These are phyloP conservation scores for Cottoperca gobio DNA, from an alignment of 2,797 vertebrate genomes.

Conservation along the genomic window DNA sequence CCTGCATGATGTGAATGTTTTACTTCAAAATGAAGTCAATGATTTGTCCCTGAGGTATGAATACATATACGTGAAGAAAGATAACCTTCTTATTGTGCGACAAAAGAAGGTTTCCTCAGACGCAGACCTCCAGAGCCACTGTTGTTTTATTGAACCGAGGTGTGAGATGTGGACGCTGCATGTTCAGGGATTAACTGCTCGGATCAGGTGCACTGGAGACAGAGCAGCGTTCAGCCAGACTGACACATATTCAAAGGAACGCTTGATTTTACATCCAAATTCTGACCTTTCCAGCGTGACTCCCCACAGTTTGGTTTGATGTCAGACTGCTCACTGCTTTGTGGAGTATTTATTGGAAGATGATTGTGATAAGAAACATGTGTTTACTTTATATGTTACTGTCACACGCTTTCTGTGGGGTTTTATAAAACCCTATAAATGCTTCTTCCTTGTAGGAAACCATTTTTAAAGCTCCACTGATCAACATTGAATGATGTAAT, in stretches of 20 bases:
- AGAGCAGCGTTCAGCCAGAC: neutral
- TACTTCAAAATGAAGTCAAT: too few relatives aligned
- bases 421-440: too few relatives aligned
- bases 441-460: too few relatives aligned
- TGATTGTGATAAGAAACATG: neutral
- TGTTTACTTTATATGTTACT: too few relatives aligned
- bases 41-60: neutral
- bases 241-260: neutral
- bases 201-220: slow-evolving; percentile 14
- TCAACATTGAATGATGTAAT: too few relatives aligned
- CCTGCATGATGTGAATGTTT: too few relatives aligned
- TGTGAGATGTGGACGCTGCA: slow-evolving; percentile 7
- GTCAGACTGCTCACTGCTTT: neutral
- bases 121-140: neutral
- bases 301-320: neutral
- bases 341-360: too few relatives aligned
- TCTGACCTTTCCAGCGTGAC: slow-evolving; percentile 20
- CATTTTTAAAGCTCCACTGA: too few relatives aligned
- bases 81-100: neutral
- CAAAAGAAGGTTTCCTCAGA: too few relatives aligned
- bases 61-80: neutral
- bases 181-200: slow-evolving; percentile 53
- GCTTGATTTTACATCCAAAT: slow-evolving; percentile 2
- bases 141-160: slow-evolving; percentile 48
- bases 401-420: too few relatives aligned